phyloP scores from a whole-genome alignment of 2,113 vertebrate species.

The Rhea pennata region DNA sequence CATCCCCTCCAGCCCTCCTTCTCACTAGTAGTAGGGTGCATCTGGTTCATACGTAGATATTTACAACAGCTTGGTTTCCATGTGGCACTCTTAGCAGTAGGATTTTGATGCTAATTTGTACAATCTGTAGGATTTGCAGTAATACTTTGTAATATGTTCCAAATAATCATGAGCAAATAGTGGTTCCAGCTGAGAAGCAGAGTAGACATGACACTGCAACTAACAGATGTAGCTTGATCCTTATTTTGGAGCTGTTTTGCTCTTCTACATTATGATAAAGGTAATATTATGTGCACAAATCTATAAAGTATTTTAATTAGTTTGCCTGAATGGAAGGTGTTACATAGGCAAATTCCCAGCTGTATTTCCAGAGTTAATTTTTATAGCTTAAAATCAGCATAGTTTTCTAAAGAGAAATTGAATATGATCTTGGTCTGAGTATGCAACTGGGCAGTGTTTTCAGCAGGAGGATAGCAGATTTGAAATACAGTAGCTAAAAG shows the following conservation, averaged over 20 bases:
- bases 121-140: neutral
- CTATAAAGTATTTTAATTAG: neutral
- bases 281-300: neutral
- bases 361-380: neutral
- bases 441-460: rapidly evolving
- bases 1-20: neutral
- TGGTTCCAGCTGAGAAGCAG: neutral
- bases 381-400: neutral
- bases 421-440: neutral
- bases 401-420: neutral
- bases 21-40: neutral
- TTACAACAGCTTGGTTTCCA: neutral
- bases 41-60: neutral
- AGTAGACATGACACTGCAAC: neutral
- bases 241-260: neutral
- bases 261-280: neutral
- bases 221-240: neutral
- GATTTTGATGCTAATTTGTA: neutral
- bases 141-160: neutral
- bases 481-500: neutral
- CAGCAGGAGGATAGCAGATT: neutral
- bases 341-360: neutral
- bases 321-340: neutral
- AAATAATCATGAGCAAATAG: neutral
- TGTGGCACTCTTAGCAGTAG: neutral